These are phyloP conservation scores for Brachionus plicatilis DNA, from an alignment of 1,140 invertebrate genomes.

Conservation along the genomic window DNA sequence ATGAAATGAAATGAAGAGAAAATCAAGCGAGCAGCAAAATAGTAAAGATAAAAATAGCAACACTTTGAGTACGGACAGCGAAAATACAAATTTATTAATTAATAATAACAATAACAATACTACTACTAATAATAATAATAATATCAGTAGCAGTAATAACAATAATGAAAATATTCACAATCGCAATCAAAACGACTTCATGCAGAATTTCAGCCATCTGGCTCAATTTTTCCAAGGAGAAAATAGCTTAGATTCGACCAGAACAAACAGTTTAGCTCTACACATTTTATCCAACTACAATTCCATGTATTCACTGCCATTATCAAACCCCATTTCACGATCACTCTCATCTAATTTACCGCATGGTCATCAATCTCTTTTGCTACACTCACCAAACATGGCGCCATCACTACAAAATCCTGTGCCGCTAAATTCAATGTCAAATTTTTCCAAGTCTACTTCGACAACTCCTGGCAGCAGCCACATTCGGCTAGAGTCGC, in stretches of 20 bases:
- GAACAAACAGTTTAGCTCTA: neutral
- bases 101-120: neutral
- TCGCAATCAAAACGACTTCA: neutral
- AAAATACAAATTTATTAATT: neutral
- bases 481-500: neutral
- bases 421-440: neutral
- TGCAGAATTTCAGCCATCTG: neutral
- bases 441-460: neutral
- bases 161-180: constrained; percentile 1
- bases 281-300: neutral
- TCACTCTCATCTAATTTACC: neutral
- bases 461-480: neutral
- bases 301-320: neutral
- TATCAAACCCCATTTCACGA: neutral
- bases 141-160: neutral
- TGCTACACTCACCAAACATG: neutral
- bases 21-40: neutral
- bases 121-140: no score
- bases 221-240: neutral
- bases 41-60: neutral
- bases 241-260: neutral
- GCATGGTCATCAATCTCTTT: neutral
- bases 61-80: neutral
- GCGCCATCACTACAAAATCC: neutral
- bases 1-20: constrained; percentile 36